These are phyloP conservation scores for Diadegma fenestrale DNA, from an alignment of 2,888 invertebrate species.

Conservation along the genomic window DNA sequence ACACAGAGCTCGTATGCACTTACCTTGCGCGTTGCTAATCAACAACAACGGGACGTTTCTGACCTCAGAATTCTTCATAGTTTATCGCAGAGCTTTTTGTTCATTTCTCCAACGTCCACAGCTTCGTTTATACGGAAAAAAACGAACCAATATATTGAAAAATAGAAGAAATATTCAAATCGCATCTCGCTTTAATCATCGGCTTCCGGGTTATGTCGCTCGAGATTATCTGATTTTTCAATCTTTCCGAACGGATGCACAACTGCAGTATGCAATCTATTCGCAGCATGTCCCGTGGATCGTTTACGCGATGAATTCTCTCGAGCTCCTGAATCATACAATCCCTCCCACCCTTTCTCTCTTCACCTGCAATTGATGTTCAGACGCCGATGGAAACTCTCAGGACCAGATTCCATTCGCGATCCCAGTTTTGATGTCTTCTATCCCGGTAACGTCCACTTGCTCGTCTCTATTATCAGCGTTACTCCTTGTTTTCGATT, in stretches of 20 bases:
- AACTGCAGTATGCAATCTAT: slow-evolving; percentile 49
- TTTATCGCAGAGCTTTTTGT: slow-evolving; percentile 50
- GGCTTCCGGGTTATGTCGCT: slow-evolving; percentile 64
- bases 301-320: slow-evolving; percentile 43
- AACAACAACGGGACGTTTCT: slow-evolving; percentile 54
- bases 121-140: not conserved
- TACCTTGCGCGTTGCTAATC: slow-evolving; percentile 41
- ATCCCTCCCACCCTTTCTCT: slow-evolving; percentile 9
- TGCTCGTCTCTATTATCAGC: not conserved
- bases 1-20: slow-evolving; percentile 24
- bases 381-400: slow-evolving; percentile 5
- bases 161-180: slow-evolving; percentile 45
- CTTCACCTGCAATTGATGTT: slow-evolving; percentile 26
- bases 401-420: slow-evolving; percentile 1
- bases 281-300: slow-evolving; percentile 26
- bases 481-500: not conserved
- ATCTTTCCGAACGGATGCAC: slow-evolving; percentile 66
- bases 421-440: slow-evolving; percentile 3
- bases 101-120: slow-evolving; percentile 11
- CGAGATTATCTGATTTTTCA: slow-evolving; percentile 64
- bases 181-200: slow-evolving; percentile 61
- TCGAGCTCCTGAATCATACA: slow-evolving; percentile 35
- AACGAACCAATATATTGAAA: not conserved
- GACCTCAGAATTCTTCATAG: slow-evolving; percentile 38
- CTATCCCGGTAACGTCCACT: slow-evolving; percentile 6